Evolutionary conservation across 2,888 invertebrate species (phyloP), one percentile per base, ranked within the genome.

Genomic region (Byasa hedistus): DNA sequence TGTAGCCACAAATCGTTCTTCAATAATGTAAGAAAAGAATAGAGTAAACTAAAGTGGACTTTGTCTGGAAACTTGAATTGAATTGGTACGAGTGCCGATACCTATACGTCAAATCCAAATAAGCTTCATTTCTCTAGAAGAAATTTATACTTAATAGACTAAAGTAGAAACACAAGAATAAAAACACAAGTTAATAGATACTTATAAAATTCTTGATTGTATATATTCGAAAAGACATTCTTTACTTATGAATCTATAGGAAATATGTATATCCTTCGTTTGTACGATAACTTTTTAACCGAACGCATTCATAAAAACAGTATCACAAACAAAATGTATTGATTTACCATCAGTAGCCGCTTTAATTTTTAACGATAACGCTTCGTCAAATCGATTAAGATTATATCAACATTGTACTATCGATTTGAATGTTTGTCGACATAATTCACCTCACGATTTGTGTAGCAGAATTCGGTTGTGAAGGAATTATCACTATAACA

Each of bases 291-390:
- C 3, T 48, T 48, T 44, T 15, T 4, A 15, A 44, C 3, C 19
- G 8, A 48, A 19, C 48, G 7, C 48, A 48, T 48, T n/a, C 48
- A 48, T 48, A n/a, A 48, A 48, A 48, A 48, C 8, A 48, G 48
- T 48, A 15, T n/a, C 48, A 48, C 48, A 48, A 48, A 48, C 55
- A 64, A 60, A 66, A 71, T 62, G 68, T 85, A 89, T 89, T 77
- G 89, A 89, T 89, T 91, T 84, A 71, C 82, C 84, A 90, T 91
- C 83, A 89, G 78, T 76, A 75, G 73, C 72, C 74, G 74, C 82
- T 82, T 89, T 83, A 89, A 89, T 89, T 85, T 86, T 90, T 89
- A 84, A 89, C 79, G 83, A 78, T 74, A 75, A 70, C 74, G 76
- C 79, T 79, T 77, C 77, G 76, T 68, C 82, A 82, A 83, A 85